phyloP scores from a whole-genome alignment of 2,797 vertebrate species.

The Anabas testudineus region DNA sequence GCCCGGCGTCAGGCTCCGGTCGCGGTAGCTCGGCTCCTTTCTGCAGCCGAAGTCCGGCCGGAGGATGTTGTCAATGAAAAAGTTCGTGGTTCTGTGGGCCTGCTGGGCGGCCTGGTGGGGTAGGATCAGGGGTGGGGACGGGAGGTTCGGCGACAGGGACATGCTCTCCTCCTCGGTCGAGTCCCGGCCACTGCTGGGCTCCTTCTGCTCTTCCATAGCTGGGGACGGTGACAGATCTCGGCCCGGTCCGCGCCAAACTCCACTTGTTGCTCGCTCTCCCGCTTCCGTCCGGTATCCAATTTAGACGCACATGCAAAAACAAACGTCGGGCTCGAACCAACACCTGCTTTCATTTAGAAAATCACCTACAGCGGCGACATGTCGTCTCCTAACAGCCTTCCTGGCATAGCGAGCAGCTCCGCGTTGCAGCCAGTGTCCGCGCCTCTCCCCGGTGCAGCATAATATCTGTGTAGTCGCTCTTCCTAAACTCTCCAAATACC shows the following conservation, averaged over 20 bases:
- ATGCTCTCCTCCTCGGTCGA: slow-evolving; percentile 91
- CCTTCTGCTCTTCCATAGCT: slow-evolving; percentile 92
- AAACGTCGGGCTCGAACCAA: slow-evolving; percentile 31
- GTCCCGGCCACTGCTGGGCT: slow-evolving; percentile 85
- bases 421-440: slow-evolving; percentile 62
- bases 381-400: slow-evolving; percentile 73
- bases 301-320: slow-evolving; percentile 64
- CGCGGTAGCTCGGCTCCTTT: slow-evolving; percentile 87
- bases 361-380: slow-evolving; percentile 80
- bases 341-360: slow-evolving; percentile 48
- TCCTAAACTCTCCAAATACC: slow-evolving; percentile 91
- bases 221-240: slow-evolving; percentile 37
- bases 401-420: slow-evolving; percentile 77
- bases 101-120: slow-evolving; percentile 88
- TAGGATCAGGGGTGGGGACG: slow-evolving; percentile 85
- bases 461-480: slow-evolving; percentile 89
- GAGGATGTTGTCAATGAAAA: slow-evolving; percentile 97
- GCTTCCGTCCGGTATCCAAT: slow-evolving; percentile 75
- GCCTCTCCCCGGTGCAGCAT: slow-evolving; percentile 71
- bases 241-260: slow-evolving; percentile 76
- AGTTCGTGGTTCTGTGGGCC: slow-evolving; percentile 94
- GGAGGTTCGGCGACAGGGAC: slow-evolving; percentile 90
- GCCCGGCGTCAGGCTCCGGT: slow-evolving; percentile 87
- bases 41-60: slow-evolving; percentile 97
- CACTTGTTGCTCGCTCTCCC: slow-evolving; percentile 82